Conservation (phyloP, 2,888 invertebrate genomes). For the Rambutsinella grinnellia region DNA sequence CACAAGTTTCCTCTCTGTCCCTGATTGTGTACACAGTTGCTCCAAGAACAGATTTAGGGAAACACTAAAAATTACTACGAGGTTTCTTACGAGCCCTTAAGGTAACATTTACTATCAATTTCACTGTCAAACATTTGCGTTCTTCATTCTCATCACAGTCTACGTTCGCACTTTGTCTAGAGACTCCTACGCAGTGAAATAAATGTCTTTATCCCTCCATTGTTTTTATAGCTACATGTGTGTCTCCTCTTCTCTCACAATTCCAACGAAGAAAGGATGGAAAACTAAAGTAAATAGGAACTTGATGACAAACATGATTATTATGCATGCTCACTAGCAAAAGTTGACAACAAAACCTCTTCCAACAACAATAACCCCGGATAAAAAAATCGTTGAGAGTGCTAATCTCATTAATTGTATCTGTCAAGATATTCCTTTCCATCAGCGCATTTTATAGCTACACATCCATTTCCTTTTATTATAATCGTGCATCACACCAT, state of each 20-base stretch:
- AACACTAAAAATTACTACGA: too few relatives aligned
- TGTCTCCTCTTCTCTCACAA: background rate
- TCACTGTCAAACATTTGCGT: constrained; percentile 50
- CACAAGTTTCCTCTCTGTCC: too few relatives aligned
- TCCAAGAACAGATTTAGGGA: too few relatives aligned
- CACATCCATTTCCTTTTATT: too few relatives aligned
- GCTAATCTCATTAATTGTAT: too few relatives aligned
- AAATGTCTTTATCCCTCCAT: constrained; percentile 2
- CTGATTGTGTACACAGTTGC: too few relatives aligned
- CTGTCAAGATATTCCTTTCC: too few relatives aligned
- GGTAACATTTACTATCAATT: constrained; percentile 43
- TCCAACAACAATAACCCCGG: too few relatives aligned
- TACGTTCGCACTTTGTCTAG: background rate
- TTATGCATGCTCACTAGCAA: constrained; percentile 22
- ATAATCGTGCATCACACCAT: too few relatives aligned
- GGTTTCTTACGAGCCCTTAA: constrained; percentile 50
- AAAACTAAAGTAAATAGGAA: constrained; percentile 20
- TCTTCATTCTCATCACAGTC: constrained; percentile 11
- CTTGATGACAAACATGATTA: constrained; percentile 36
- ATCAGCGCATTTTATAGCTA: too few relatives aligned
- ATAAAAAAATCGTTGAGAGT: too few relatives aligned
- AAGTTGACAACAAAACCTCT: too few relatives aligned
- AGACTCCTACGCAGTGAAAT: background rate
- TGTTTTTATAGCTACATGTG: background rate
- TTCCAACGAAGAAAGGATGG: constrained; percentile 1